Evolutionary conservation across 2,113 vertebrate genomes (phyloP), one percentile per base, ranked within the genome.

Genomic region (Pteruthius melanotis): DNA sequence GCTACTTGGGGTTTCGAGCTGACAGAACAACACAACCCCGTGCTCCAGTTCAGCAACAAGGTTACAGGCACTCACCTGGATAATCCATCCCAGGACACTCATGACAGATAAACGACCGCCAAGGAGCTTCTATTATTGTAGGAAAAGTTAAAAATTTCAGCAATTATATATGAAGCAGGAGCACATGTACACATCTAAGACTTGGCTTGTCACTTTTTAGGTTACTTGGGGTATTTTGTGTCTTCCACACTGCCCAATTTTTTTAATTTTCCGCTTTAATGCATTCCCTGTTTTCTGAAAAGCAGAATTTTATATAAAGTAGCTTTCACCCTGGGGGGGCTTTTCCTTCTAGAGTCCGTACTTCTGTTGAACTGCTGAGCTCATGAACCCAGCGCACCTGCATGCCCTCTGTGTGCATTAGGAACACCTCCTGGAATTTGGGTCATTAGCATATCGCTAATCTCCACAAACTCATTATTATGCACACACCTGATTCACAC

Each of bases 371-470:
- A 23, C 33, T 54, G 23, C 45, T 50, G 78, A 79, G 45, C 68
- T 65, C n/a, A n/a, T 5, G 13, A 66, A 52, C 7, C 10, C 49
- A 47, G 19, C 33, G 3, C 10, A 88, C 57, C n/a, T 65, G 30
- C 17, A 8, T 24, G 64, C 24, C 68, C 82, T 75, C 35, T 59
- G 61, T 10, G 30, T 70, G 71, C 72, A 37, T 39, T 47, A 40
- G 77, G 39, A 77, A 35, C 47, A 70, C 22, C 82, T n/a, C 74
- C 31, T 31, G 85, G 63, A 59, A 88, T 81, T 0, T 31, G 65
- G 57, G 79, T 47, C 93, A 85, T 80, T 89, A 89, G 50, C 56
- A 64, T 71, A 68, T 40, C 40, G 18, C 57, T 85, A 75, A 93
- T 84, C 91, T 61, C 63, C 75, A 52, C 65, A 14, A 72, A 77